These are phyloP conservation scores for Belonocnema kinseyi DNA, from an alignment of 1,140 invertebrate species.

Conservation along the genomic window DNA sequence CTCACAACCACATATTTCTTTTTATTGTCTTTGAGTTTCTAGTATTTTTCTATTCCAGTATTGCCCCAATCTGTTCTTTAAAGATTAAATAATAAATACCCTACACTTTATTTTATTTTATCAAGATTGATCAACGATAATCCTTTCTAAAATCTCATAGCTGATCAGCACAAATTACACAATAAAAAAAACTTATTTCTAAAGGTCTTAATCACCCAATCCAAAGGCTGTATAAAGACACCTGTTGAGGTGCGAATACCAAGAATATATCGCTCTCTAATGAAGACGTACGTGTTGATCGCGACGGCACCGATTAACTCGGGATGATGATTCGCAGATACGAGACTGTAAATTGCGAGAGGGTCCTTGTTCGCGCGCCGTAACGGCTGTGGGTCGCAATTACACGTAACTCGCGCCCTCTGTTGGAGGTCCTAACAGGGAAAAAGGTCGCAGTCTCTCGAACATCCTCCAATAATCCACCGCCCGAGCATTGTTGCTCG, in stretches of 20 bases:
- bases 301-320: conserved; percentile 35
- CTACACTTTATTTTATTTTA: no score
- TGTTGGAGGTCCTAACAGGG: conserved; percentile 37
- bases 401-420: conserved; percentile 1
- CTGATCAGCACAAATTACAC: no score
- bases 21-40: no score
- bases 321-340: conserved; percentile 43
- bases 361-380: conserved; percentile 39
- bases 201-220: no score
- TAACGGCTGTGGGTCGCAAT: conserved; percentile 39
- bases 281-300: conserved; percentile 45
- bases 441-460: conserved; percentile 27
- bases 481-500: conserved; percentile 10
- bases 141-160: no score
- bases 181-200: no score
- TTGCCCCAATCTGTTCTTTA: no score
- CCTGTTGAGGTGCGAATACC: conserved; percentile 37
- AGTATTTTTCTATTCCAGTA: no score
- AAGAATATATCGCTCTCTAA: conserved; percentile 46
- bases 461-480: conserved; percentile 35
- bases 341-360: conserved; percentile 37
- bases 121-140: no score
- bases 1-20: no score
- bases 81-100: no score
- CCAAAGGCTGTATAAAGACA: no score